phyloP scores from a whole-genome alignment of 2,113 vertebrate species.

The Solea senegalensis region DNA sequence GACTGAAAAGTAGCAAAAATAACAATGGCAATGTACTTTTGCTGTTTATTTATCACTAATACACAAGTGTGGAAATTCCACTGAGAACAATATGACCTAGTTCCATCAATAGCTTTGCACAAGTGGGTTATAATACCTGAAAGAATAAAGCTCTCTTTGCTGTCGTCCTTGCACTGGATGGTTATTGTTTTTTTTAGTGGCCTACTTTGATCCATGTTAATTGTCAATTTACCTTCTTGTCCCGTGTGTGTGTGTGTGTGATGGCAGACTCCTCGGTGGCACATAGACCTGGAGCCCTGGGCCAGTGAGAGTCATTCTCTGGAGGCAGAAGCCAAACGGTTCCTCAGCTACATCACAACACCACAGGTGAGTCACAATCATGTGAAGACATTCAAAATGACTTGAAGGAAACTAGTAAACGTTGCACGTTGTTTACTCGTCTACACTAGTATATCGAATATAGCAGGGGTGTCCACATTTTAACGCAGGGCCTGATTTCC shows the following conservation, averaged over 20 bases:
- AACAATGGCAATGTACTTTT: conserved; percentile 29
- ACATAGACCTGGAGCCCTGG: conserved; percentile 90
- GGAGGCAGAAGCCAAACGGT: conserved; percentile 88
- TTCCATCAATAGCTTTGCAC: conserved; percentile 42
- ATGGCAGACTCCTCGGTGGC: conserved; percentile 87
- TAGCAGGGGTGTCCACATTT: too few relatives aligned
- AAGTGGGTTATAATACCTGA: conserved; percentile 48
- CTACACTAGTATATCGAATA: too few relatives aligned
- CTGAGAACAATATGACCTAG: conserved; percentile 59
- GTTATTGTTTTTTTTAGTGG: conserved; percentile 12
- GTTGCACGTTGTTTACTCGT: too few relatives aligned
- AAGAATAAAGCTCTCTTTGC: conserved; percentile 39
- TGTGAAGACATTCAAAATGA: not conserved
- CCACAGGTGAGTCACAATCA: conserved; percentile 82
- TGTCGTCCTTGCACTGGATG: conserved; percentile 35
- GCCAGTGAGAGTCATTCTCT: conserved; percentile 85
- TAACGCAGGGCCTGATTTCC: too few relatives aligned
- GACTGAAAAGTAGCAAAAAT: conserved; percentile 25
- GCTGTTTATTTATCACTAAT: conserved; percentile 35
- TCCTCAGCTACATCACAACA: conserved; percentile 91
- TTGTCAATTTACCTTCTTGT: conserved; percentile 4
- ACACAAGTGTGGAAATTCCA: conserved; percentile 1
- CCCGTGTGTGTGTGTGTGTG: conserved; percentile 30
- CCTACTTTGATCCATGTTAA: conserved; percentile 47
- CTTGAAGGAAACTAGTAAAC: too few relatives aligned